Evolutionary conservation across 1,140 invertebrate species (phyloP), one percentile per base, ranked within the genome.

Genomic region (Neodiprion lecontei): DNA sequence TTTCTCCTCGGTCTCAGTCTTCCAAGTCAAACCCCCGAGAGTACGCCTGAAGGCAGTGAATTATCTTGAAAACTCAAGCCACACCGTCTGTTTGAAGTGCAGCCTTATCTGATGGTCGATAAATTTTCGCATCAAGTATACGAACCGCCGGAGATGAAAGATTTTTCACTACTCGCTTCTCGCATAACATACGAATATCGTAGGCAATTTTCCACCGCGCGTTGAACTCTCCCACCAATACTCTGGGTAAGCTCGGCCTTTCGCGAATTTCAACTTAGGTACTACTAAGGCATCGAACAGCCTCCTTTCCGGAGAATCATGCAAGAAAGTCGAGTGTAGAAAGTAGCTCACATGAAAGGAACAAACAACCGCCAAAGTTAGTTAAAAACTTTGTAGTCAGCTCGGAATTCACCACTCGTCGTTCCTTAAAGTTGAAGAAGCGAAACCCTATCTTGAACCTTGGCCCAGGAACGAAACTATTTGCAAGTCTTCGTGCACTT

Each of bases 381-480:
- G 82, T 84, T 84, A 82, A 82, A 83, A 84, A 84, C 79, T 84
- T 84, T 79, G 76, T 76, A 83, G 79, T 81, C 79, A 81, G 82
- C 80, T 79, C 71, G 82, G 81, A 83, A 84, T 84, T 82, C 76
- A 76, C 74, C 79, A 74, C 81, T 83, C 77, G 82, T 78, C 72
- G 76, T 50, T 73, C 65, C 48, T n/a, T 72, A 68, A 65, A 79
- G 75, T 78, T 76, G 75, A 75, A 78, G 78, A 78, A 40, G 28
- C 28, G 77, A 74, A 67, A 28, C 53, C 48, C 71, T 61, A 21
- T 70, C 70, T 69, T 69, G 10, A 11, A 21, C 14, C 4, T 23
- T 69, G 14, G 67, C 14, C 21, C 40, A 21, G 67, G 67, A 7
- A 14, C 67, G 65, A 83, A 83, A 82, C 79, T 83, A 82, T 83